A percentile compares a stretch with the other conserved stretches of the same genome.
These are phyloP conservation scores for Argyrosomus japonicus DNA, from an alignment of 2,113 vertebrate genomes.

Conservation along the genomic window DNA sequence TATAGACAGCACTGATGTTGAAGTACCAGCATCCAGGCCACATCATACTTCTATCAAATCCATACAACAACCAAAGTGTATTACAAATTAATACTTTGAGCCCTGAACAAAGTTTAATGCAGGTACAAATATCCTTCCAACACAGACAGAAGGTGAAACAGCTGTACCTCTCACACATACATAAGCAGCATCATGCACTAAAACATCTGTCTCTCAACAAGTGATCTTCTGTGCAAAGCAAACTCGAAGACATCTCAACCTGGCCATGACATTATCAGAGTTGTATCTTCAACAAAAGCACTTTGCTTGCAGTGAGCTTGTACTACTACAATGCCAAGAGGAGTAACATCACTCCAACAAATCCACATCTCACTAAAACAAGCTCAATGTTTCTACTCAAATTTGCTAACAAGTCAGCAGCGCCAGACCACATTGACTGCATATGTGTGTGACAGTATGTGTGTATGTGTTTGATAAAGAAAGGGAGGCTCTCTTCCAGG, in stretches of 20 bases:
- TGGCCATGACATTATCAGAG: conserved; percentile 38
- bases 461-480: conserved; percentile 51
- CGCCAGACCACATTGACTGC: conserved; percentile 50
- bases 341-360: conserved; percentile 44
- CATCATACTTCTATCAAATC: background rate
- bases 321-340: conserved; percentile 33
- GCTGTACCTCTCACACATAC: background rate
- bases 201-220: conserved; percentile 42
- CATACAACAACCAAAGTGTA: background rate
- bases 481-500: conserved; percentile 55
- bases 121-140: background rate
- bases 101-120: background rate
- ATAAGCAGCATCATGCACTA: conserved; percentile 22
- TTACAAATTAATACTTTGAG: background rate
- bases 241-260: conserved; percentile 40
- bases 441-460: conserved; percentile 49
- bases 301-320: conserved; percentile 43
- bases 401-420: conserved; percentile 52
- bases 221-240: conserved; percentile 37
- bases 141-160: background rate
- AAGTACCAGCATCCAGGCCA: background rate
- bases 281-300: conserved; percentile 57
- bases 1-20: no score
- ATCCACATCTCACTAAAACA: conserved; percentile 55
- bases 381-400: conserved; percentile 51